Percentiles rank a stretch among this genome's conserved stretches.
These are phyloP conservation scores for Lophotriccus pileatus DNA, from an alignment of 2,797 vertebrate species.

Conservation along the genomic window DNA sequence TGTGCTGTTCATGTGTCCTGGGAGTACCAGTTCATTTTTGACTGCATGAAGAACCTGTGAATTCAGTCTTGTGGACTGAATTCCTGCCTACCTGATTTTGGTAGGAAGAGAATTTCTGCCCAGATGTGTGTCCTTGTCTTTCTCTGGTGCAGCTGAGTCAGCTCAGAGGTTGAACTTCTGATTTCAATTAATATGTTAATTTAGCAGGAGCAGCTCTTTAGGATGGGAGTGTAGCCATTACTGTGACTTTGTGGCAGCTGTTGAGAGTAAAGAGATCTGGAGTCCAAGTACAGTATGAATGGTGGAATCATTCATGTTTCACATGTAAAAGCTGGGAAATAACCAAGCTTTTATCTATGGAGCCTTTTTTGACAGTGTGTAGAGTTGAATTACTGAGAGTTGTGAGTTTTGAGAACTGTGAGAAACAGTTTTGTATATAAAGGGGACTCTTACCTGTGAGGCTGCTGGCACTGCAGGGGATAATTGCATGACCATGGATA, in stretches of 20 bases:
- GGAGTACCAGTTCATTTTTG: neutral
- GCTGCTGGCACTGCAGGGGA: neutral
- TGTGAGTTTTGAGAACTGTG: neutral
- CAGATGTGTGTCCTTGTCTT: neutral
- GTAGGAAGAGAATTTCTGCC: neutral
- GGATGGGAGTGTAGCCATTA: neutral
- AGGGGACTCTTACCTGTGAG: neutral
- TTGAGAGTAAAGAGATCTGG: neutral
- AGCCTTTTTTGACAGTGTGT: neutral
- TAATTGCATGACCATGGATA: neutral
- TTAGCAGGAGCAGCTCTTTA: neutral
- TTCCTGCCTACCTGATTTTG: neutral
- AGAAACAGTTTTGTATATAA: neutral
- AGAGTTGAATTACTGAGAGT: neutral
- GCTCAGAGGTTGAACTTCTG: neutral
- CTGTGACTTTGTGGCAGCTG: neutral
- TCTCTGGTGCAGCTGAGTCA: neutral
- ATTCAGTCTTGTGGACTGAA: neutral
- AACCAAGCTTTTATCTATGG: neutral
- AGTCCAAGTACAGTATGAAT: neutral
- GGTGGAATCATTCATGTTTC: neutral
- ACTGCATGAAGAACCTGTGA: neutral
- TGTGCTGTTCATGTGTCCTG: neutral
- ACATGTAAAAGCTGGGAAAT: neutral
- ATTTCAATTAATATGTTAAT: neutral